Percentiles rank a stretch among this genome's conserved stretches.
Evolutionary conservation across 2,888 invertebrate species (phyloP).

Genomic region (Volucella zonaria): DNA sequence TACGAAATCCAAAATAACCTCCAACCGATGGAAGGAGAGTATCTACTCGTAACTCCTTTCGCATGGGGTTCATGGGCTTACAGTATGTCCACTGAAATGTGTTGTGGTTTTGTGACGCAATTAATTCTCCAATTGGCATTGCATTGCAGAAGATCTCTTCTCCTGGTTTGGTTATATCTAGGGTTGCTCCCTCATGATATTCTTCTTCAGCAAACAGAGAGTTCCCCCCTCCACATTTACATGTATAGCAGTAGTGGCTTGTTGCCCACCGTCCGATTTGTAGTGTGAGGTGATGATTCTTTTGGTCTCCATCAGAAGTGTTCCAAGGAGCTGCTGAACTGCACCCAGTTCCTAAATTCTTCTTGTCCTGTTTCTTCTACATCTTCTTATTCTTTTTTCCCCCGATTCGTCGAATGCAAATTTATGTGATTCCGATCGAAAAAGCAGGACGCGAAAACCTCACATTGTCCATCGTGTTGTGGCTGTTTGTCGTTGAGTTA

Average conservation of each 20-base stretch:
- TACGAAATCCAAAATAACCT: not conserved
- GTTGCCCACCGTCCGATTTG: constrained; percentile 65
- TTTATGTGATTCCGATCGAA: constrained; percentile 70
- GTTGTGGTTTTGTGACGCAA: constrained; percentile 73
- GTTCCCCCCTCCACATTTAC: not conserved
- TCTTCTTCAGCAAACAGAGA: not conserved
- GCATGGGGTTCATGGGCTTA: constrained; percentile 31
- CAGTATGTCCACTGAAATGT: constrained; percentile 46
- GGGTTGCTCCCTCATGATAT: not conserved
- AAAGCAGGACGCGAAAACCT: not conserved
- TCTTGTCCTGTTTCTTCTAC: constrained; percentile 14
- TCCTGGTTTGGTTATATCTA: constrained; percentile 2
- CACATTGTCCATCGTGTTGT: constrained; percentile 27
- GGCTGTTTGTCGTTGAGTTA: constrained; percentile 67
- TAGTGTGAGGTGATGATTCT: constrained; percentile 72
- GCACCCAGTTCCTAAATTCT: not conserved
- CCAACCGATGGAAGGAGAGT: not conserved
- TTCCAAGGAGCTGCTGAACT: constrained; percentile 44
- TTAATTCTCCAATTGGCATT: constrained; percentile 72
- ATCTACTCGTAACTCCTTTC: constrained; percentile 51
- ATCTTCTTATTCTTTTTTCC: constrained; percentile 32
- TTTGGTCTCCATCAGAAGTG: constrained; percentile 31
- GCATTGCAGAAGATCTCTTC: constrained; percentile 54
- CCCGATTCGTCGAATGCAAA: constrained; percentile 72
- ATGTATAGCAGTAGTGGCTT: constrained; percentile 29